Evolutionary conservation across 92 coral and sea anemone genomes (phyloP), one percentile per base, ranked within the genome.

Genomic region (Zoanthus gigantus): DNA sequence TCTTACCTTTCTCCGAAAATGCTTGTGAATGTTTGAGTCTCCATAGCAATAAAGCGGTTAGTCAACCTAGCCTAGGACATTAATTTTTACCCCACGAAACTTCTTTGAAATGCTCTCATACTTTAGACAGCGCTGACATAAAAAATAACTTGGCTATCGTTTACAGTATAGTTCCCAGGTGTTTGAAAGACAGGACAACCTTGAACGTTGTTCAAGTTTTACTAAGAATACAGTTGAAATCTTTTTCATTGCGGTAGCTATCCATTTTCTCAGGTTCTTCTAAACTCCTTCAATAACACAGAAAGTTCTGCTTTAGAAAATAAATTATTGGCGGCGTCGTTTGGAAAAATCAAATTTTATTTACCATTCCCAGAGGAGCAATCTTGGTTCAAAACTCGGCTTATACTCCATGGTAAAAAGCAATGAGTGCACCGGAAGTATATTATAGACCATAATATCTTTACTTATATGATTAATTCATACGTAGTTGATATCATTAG

Each of bases 1-100:
- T 2, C 90, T 77, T 52, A 94, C 98, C 98, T 94, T 53, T 92
- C 95, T 5, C 92, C 87, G 84, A 94, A 94, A 44, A 94, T 92
- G 44, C 90, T 93, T 15, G 94, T 89, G 78, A 94, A 92, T 53
- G 93, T 88, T 84, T 92, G 95, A 90, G 90, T 82, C 37, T 90
- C 92, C 89, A 87, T 86, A 16, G 56, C 69, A 31, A 30, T 30
- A 16, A 32, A 7, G 60, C 13, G 0, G 72, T 34, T 66, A 7
- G 79, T 74, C 54, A 72, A 48, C 71, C 72, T 28, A 5, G 52
- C 15, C 32, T 14, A 10, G 5, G 68, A 12, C 15, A 37, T 37
- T 37, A 37, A 74, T 8, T 34, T 68, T 58, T 46, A 69, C 18
- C 14, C 85, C 9, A 28, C 45, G 6, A 46, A 7, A 46, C 18